Evolutionary conservation across 30 jellyfish, hydroid and myxozoan species (phyloP).

Genomic region (Hydra vulgaris): DNA sequence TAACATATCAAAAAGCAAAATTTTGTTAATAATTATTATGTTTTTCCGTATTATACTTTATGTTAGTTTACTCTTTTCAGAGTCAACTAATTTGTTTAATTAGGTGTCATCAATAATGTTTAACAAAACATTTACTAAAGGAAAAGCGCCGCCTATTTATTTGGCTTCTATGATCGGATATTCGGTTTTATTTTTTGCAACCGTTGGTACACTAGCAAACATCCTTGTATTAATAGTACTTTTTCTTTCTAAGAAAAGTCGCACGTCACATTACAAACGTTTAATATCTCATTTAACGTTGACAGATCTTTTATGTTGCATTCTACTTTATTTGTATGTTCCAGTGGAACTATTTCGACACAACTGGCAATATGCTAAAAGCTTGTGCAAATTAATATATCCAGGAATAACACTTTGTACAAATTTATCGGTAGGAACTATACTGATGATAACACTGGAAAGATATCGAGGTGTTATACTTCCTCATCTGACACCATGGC

Average conservation of each 20-base stretch:
- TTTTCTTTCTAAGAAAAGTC: conserved; percentile 2
- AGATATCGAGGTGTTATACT: conserved; percentile 23
- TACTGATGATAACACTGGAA: conserved; percentile 13
- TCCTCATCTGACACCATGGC: conserved; percentile 11
- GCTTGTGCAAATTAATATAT: conserved; percentile 4
- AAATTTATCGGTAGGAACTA: conserved; percentile 22
- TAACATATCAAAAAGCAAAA: too few relatives aligned
- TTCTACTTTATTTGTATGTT: conserved; percentile 2
- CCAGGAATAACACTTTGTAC: conserved; percentile 23
- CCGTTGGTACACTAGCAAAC: conserved; percentile 17
- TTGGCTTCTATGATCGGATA: conserved; percentile 10
- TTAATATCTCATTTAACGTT: conserved; percentile 22
- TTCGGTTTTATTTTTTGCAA: conserved; percentile 15
- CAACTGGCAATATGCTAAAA: conserved; percentile 12
- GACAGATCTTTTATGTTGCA: conserved; percentile 10
- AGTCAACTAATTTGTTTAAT: too few relatives aligned
- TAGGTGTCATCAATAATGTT: too few relatives aligned
- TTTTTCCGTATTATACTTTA: too few relatives aligned
- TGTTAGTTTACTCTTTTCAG: too few relatives aligned
- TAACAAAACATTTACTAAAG: neutral
- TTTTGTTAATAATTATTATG: too few relatives aligned
- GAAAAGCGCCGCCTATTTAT: neutral
- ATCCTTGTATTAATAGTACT: conserved; percentile 6
- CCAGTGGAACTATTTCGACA: conserved; percentile 15
- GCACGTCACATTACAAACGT: conserved; percentile 2